A percentile compares a stretch with the other conserved stretches of the same genome.
phyloP scores from a whole-genome alignment of 2,113 vertebrate genomes.

The Rhipidura dahli region DNA sequence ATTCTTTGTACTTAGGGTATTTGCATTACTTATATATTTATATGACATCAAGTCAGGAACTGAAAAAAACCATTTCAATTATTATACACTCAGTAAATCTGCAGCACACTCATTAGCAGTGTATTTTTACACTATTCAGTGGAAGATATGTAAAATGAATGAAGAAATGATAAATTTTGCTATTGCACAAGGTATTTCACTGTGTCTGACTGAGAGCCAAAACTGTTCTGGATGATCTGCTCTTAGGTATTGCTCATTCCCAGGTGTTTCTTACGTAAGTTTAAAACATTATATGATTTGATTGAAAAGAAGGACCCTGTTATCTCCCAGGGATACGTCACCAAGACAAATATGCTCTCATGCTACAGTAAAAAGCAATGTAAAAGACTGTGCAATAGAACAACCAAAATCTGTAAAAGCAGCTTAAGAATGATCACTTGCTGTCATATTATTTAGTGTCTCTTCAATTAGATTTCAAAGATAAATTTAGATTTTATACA shows the following conservation, averaged over 20 bases:
- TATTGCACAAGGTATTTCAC: background rate
- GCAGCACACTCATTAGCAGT: background rate
- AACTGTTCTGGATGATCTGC: conserved; percentile 14
- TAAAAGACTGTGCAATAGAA: background rate
- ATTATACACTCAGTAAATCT: background rate
- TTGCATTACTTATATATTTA: background rate
- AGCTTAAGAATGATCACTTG: background rate
- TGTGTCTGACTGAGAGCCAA: background rate
- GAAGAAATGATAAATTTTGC: background rate
- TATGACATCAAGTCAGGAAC: background rate
- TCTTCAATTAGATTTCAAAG: background rate
- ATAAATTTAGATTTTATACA: background rate
- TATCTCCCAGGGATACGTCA: background rate
- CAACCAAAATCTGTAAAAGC: background rate
- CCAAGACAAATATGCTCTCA: conserved; percentile 29
- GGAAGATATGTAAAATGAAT: background rate
- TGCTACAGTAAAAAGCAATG: conserved; percentile 7
- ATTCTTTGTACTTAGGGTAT: background rate
- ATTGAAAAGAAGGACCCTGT: conserved; percentile 32
- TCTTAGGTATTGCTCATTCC: background rate
- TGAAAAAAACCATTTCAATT: background rate
- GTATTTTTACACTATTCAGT: background rate
- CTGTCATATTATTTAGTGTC: background rate
- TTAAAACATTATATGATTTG: background rate
- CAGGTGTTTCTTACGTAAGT: background rate